These are phyloP conservation scores for Chloebia gouldiae DNA, from an alignment of 2,113 vertebrate species.

Conservation along the genomic window DNA sequence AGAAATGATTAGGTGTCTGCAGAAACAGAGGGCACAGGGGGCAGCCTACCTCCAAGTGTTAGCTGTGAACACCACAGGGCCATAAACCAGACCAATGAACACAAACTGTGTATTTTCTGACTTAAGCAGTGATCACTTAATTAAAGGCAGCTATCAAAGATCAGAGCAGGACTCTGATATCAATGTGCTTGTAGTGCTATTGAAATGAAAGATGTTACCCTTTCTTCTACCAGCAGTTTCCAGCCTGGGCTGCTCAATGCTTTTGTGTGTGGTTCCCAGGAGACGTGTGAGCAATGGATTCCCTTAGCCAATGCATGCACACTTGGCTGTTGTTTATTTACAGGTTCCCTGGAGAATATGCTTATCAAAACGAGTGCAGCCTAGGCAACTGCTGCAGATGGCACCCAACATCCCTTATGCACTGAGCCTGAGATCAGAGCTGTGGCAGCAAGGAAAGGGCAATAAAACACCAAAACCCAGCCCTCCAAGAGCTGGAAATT, in stretches of 20 bases:
- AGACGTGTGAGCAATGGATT: conserved; percentile 1
- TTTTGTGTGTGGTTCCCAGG: neutral
- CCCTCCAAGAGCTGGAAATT: neutral
- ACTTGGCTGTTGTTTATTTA: conserved; percentile 9
- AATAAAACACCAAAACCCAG: neutral
- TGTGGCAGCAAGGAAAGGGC: neutral
- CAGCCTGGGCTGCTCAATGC: neutral
- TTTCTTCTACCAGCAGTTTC: neutral
- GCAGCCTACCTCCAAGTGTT: neutral
- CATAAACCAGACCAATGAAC: neutral
- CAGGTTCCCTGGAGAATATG: neutral
- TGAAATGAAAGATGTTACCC: neutral
- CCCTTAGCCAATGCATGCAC: neutral
- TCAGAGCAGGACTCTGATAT: neutral
- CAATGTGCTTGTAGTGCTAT: neutral
- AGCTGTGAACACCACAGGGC: neutral
- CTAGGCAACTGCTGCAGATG: neutral
- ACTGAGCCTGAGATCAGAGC: neutral
- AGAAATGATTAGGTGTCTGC: neutral
- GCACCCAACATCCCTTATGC: neutral
- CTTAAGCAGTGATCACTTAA: neutral
- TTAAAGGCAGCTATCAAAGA: conserved; percentile 25
- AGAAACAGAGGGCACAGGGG: neutral
- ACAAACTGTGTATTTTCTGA: neutral
- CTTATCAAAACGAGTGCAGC: neutral